These are phyloP conservation scores for Platyscapa corneri DNA, from an alignment of 1,140 invertebrate genomes.

Conservation along the genomic window DNA sequence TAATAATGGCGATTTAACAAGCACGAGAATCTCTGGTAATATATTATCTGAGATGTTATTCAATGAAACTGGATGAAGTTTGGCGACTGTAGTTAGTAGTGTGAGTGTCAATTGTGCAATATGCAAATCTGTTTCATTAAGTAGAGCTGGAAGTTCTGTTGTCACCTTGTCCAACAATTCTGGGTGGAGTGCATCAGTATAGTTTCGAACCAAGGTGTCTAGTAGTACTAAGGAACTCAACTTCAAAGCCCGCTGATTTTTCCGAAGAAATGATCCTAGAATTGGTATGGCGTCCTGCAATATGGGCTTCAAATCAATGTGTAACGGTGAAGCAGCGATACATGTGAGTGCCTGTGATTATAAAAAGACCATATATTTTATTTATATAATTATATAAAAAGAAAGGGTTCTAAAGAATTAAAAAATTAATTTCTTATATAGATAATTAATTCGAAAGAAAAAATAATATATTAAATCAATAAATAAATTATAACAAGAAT, in stretches of 20 bases:
- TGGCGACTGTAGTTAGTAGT: slow-evolving; percentile 84
- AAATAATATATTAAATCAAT: no score
- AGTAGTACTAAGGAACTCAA: slow-evolving; percentile 92
- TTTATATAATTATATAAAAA: no score
- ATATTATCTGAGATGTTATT: slow-evolving; percentile 80
- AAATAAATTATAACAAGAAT: no score
- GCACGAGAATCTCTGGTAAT: slow-evolving; percentile 88
- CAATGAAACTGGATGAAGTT: slow-evolving; percentile 81
- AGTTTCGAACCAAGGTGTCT: slow-evolving; percentile 92
- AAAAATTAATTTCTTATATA: no score
- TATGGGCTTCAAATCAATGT: slow-evolving; percentile 86
- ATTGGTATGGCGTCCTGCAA: slow-evolving; percentile 88
- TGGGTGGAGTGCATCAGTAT: slow-evolving; percentile 81
- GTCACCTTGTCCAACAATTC: slow-evolving; percentile 86
- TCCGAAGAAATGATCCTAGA: slow-evolving; percentile 94
- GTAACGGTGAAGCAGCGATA: slow-evolving; percentile 91
- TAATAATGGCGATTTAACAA: slow-evolving; percentile 93
- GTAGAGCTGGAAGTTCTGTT: slow-evolving; percentile 89
- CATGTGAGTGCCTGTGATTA: slow-evolving; percentile 84
- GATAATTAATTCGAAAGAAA: no score
- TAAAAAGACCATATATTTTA: not conserved
- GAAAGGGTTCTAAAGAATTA: no score
- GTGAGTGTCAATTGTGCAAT: slow-evolving; percentile 93
- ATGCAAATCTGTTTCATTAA: slow-evolving; percentile 96
- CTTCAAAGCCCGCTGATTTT: slow-evolving; percentile 97